Evolutionary conservation across 2,797 vertebrate genomes (phyloP).

Genomic region (Darevskia nairensis): DNA sequence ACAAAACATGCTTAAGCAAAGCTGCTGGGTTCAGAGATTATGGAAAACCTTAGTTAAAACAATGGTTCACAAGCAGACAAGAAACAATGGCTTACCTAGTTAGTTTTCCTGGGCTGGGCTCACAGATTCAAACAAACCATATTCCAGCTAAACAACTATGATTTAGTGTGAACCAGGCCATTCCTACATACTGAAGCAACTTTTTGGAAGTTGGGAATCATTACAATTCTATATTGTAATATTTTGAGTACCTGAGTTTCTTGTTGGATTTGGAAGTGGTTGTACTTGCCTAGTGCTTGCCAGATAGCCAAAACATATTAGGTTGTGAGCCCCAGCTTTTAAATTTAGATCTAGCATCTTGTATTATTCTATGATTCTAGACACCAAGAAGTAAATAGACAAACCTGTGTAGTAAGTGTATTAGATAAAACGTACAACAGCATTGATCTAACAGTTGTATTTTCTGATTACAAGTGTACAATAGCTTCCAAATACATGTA

Average conservation of each 20-base stretch:
- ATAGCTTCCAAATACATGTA: neutral
- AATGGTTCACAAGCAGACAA: too few species aligned
- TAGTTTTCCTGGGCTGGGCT: too few species aligned
- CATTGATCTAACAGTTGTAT: constrained; percentile 17
- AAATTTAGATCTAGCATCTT: neutral
- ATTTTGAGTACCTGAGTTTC: accelerated
- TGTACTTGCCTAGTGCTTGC: neutral
- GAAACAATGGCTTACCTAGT: too few species aligned
- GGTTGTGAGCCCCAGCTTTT: neutral
- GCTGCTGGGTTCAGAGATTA: too few species aligned
- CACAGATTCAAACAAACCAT: neutral
- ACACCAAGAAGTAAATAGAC: too few species aligned
- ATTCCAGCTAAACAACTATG: too few species aligned
- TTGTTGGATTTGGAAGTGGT: neutral
- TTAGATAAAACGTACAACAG: neutral
- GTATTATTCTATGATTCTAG: neutral
- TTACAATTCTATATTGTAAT: neutral
- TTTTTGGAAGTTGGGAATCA: neutral
- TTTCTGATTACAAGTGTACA: constrained; percentile 37
- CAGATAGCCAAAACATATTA: neutral
- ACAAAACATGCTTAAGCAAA: too few species aligned
- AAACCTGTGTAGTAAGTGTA: too few species aligned
- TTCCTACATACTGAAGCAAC: neutral
- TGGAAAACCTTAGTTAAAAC: too few species aligned
- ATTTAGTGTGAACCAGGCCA: too few species aligned